Percentiles rank a stretch among this genome's conserved stretches.
phyloP scores from a whole-genome alignment of 2,888 invertebrate genomes.

The Ramazzottius varieornatus region DNA sequence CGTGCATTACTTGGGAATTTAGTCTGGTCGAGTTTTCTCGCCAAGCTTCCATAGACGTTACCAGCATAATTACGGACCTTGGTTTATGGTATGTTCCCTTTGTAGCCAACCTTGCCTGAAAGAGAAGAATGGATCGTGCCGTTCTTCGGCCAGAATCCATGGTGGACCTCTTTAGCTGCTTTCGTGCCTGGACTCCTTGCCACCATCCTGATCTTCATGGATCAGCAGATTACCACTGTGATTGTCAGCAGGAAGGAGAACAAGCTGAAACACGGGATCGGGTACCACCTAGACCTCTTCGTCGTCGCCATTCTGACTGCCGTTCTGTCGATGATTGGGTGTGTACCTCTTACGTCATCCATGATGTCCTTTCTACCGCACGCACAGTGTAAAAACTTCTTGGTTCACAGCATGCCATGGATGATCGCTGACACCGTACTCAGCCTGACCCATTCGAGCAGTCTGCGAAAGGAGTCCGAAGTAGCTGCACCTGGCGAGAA shows the following conservation, averaged over 20 bases:
- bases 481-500: conserved; percentile 91
- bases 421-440: conserved; percentile 90
- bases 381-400: conserved; percentile 41
- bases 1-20: no score
- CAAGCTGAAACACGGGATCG: conserved; percentile 47
- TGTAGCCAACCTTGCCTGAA: neutral
- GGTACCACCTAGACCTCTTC: conserved; percentile 29
- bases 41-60: no score
- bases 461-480: conserved; percentile 74
- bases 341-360: no score
- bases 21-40: no score
- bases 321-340: conserved; percentile 25
- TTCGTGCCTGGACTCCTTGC: conserved; percentile 67
- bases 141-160: conserved; percentile 34
- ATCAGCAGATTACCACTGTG: conserved; percentile 95
- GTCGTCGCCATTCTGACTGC: conserved; percentile 24
- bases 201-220: conserved; percentile 94
- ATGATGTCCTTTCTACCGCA: no score
- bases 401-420: conserved; percentile 85
- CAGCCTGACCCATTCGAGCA: conserved; percentile 88
- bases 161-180: conserved; percentile 60
- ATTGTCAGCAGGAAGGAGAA: conserved; percentile 95
- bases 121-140: conserved; percentile 9
- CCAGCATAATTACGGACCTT: no score
- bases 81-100: neutral